Percentiles rank a stretch among this genome's conserved stretches.
phyloP scores from a whole-genome alignment of 2,113 vertebrate genomes.

The Apteryx mantelli region DNA sequence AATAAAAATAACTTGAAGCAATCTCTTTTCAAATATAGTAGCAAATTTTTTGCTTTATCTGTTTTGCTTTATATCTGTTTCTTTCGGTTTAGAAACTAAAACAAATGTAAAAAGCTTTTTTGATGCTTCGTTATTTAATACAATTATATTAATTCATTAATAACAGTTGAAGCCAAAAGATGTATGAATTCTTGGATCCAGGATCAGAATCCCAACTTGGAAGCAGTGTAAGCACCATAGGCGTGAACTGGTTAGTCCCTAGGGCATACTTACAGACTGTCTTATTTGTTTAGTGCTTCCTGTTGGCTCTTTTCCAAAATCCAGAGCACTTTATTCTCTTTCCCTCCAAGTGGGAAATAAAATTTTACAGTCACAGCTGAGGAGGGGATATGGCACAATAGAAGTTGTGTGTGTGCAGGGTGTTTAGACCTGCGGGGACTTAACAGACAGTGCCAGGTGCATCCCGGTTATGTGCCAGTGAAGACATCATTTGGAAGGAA shows the following conservation, averaged over 20 bases:
- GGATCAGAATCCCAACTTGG: neutral
- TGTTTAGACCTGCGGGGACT: neutral
- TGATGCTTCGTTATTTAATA: neutral
- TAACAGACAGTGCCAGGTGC: neutral
- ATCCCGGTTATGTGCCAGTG: neutral
- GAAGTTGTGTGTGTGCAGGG: neutral
- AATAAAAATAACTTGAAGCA: neutral
- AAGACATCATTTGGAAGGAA: neutral
- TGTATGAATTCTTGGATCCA: neutral
- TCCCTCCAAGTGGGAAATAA: neutral
- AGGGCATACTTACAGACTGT: neutral
- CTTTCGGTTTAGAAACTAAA: neutral
- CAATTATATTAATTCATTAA: neutral
- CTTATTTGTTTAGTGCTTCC: conserved; percentile 1
- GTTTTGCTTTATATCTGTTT: neutral
- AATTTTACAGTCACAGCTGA: neutral
- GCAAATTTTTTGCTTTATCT: neutral
- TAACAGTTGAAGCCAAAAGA: neutral
- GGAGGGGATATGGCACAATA: neutral
- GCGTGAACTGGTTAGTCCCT: neutral
- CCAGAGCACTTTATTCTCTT: neutral
- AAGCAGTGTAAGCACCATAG: neutral
- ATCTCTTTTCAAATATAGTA: neutral
- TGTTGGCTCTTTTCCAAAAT: neutral
- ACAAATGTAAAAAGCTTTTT: neutral